phyloP scores from a whole-genome alignment of 2,113 vertebrate species.

The Dendropsophus ebraccatus region DNA sequence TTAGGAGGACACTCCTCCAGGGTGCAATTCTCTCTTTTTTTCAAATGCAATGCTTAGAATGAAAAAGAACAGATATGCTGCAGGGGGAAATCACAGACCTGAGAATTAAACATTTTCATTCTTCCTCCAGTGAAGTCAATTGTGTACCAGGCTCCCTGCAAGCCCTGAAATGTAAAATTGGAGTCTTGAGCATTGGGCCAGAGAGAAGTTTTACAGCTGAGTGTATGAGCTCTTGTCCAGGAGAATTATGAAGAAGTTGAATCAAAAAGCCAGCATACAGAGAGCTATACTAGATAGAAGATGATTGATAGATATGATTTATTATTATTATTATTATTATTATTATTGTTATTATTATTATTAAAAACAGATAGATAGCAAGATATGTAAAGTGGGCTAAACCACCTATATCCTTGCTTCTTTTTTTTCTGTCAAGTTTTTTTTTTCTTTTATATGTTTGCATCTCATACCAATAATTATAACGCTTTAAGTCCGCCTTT shows the following conservation, averaged over 20 bases:
- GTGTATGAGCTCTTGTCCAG: neutral
- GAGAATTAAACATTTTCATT: slow-evolving; percentile 45
- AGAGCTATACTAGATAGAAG: no score
- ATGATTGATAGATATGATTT: neutral
- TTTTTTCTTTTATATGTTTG: no score
- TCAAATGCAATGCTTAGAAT: slow-evolving; percentile 45
- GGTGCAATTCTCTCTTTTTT: slow-evolving; percentile 61
- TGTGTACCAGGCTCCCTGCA: neutral
- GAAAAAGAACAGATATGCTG: slow-evolving; percentile 56
- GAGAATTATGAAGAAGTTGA: neutral
- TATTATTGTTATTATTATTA: no score
- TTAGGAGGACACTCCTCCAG: slow-evolving; percentile 57
- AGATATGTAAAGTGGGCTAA: no score
- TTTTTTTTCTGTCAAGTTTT: no score
- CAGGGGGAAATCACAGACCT: slow-evolving; percentile 61
- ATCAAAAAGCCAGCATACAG: no score
- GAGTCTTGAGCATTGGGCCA: slow-evolving; percentile 4
- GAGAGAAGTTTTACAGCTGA: neutral
- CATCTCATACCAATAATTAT: no score
- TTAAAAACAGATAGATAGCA: no score
- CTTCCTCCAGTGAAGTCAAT: slow-evolving; percentile 6
- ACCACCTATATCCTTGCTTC: no score
- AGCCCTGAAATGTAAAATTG: neutral
- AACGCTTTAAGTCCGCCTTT: no score
- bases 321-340: no score